Percentiles rank a stretch among this genome's conserved stretches.
Conservation (phyloP, 2,888 invertebrate genomes). For the Drosophila eohydei region DNA sequence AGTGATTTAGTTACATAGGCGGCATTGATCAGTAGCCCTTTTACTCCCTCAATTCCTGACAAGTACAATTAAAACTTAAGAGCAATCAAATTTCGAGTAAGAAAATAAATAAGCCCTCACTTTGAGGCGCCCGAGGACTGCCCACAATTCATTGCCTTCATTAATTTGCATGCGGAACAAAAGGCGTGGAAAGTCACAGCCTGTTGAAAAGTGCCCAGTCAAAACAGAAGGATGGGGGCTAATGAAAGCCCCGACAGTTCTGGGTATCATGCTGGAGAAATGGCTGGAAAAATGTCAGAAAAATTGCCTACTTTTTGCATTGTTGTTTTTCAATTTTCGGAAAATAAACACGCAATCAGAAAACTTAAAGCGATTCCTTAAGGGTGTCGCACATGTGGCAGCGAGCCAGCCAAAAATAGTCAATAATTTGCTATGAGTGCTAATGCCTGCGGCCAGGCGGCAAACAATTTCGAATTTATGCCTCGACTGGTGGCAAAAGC, state of each 20-base stretch:
- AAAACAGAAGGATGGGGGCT: conserved; percentile 20
- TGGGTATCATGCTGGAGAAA: conserved; percentile 17
- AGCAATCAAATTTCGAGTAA: conserved; percentile 49
- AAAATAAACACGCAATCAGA: conserved; percentile 56
- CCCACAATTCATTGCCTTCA: conserved; percentile 62
- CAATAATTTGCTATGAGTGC: conserved; percentile 40
- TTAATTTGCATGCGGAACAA: conserved; percentile 71
- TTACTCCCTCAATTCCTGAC: conserved; percentile 12
- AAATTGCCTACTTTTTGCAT: conserved; percentile 31
- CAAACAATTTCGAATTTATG: conserved; percentile 54
- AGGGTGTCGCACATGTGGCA: conserved; percentile 44
- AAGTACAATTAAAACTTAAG: conserved; percentile 58
- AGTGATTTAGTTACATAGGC: neutral
- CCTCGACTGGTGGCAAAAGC: conserved; percentile 35
- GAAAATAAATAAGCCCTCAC: conserved; percentile 50
- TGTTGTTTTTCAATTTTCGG: conserved; percentile 63
- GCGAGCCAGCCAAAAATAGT: conserved; percentile 36
- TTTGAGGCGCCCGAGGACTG: neutral
- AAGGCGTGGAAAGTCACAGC: conserved; percentile 46
- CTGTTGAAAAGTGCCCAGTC: conserved; percentile 46
- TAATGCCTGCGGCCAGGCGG: conserved; percentile 28
- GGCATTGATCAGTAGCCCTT: neutral
- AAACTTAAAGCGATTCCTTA: neutral
- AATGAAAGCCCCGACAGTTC: conserved; percentile 29
- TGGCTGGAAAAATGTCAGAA: conserved; percentile 28